A percentile compares a stretch with the other conserved stretches of the same genome.
phyloP scores from a whole-genome alignment of 1,140 invertebrate species.

The Diorhabda carinulata region DNA sequence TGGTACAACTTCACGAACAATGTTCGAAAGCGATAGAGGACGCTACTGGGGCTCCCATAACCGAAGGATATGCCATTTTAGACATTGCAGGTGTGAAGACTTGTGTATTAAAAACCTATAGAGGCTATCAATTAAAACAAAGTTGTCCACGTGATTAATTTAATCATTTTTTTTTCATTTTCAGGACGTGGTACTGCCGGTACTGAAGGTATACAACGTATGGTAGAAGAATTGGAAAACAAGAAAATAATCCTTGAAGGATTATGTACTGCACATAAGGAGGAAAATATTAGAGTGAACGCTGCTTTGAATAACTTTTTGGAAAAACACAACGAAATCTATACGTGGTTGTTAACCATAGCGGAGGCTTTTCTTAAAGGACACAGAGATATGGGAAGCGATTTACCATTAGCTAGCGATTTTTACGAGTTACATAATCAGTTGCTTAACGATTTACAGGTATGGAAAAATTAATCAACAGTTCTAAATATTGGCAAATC shows the following conservation, averaged over 20 bases:
- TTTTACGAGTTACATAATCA: slow-evolving; percentile 73
- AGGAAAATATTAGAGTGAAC: slow-evolving; percentile 68
- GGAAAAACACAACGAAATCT: slow-evolving; percentile 65
- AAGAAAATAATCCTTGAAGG: slow-evolving; percentile 64
- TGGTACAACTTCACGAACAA: slow-evolving; percentile 64
- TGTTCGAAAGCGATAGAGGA: slow-evolving; percentile 62
- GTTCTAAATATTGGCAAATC: no score
- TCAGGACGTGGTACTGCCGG: slow-evolving; percentile 55
- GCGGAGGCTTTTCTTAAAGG: slow-evolving; percentile 70
- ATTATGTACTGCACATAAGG: slow-evolving; percentile 65
- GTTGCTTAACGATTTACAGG: slow-evolving; percentile 70
- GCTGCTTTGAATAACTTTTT: slow-evolving; percentile 66
- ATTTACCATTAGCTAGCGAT: slow-evolving; percentile 65
- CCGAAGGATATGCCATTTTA: slow-evolving; percentile 69
- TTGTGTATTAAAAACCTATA: slow-evolving; percentile 12
- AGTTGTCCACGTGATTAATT: not conserved
- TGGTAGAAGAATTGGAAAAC: slow-evolving; percentile 71
- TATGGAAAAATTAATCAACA: slow-evolving; percentile 31
- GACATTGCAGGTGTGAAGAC: slow-evolving; percentile 57
- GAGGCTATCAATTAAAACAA: not conserved
- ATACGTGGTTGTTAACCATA: slow-evolving; percentile 67
- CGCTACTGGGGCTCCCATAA: slow-evolving; percentile 59
- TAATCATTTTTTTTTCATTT: not conserved
- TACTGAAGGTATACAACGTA: slow-evolving; percentile 62
- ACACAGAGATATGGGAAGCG: slow-evolving; percentile 71